Evolutionary conservation across 2,113 vertebrate genomes (phyloP).

Genomic region (Ochotona princeps): DNA sequence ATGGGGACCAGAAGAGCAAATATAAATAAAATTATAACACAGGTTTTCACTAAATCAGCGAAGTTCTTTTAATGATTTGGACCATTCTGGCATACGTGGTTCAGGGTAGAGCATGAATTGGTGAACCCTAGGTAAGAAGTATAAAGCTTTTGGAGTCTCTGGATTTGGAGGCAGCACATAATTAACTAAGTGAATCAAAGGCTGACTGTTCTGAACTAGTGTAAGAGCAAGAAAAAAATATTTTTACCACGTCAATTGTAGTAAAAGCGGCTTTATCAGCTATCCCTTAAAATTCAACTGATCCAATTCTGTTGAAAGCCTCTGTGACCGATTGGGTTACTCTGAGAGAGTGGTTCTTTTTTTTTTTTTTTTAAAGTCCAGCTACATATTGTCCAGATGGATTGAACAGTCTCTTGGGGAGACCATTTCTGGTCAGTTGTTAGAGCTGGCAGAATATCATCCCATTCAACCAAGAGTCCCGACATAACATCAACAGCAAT

Average conservation of each 20-base stretch:
- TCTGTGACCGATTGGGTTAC: not conserved
- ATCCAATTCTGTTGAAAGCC: not conserved
- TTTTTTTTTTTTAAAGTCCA: too few species aligned
- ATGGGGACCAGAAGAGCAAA: not conserved
- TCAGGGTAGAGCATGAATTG: not conserved
- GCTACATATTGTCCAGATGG: too few species aligned
- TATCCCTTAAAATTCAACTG: not conserved
- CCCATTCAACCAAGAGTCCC: too few species aligned
- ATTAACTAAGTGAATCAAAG: not conserved
- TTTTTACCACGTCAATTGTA: not conserved
- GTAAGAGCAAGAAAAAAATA: not conserved
- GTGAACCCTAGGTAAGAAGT: not conserved
- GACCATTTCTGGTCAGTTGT: too few species aligned
- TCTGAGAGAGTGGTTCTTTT: too few species aligned
- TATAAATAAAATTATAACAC: not conserved
- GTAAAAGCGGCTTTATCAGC: not conserved
- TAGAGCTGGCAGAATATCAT: too few species aligned
- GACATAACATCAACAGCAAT: too few species aligned
- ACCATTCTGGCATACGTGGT: too few species aligned
- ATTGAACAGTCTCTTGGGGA: too few species aligned
- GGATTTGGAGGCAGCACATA: not conserved
- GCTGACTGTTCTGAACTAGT: not conserved
- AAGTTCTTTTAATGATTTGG: not conserved
- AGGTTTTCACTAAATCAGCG: not conserved
- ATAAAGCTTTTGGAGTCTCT: not conserved